These are phyloP conservation scores for Pyrgilauda ruficollis DNA, from an alignment of 2,113 vertebrate genomes.

Conservation along the genomic window DNA sequence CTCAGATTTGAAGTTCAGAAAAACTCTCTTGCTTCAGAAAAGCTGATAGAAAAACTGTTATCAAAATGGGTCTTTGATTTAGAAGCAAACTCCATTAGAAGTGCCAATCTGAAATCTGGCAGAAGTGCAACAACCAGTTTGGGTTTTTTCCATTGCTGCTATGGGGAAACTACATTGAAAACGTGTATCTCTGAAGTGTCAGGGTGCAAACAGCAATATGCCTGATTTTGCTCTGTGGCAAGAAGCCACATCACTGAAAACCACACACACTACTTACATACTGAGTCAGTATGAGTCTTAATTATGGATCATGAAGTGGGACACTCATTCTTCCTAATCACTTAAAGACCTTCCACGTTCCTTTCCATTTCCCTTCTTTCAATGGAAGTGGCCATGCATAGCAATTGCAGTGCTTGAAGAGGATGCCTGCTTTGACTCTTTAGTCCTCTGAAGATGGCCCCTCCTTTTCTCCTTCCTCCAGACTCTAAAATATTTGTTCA, in stretches of 20 bases:
- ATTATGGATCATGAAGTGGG: not conserved
- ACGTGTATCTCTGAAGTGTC: not conserved
- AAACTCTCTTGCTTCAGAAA: not conserved
- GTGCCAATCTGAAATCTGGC: not conserved
- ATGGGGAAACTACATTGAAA: not conserved
- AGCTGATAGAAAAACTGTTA: not conserved
- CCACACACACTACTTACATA: not conserved
- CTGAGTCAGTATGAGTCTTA: not conserved
- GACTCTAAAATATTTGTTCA: constrained; percentile 15
- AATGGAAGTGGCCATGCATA: not conserved
- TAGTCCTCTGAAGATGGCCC: not conserved
- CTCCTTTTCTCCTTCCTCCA: not conserved
- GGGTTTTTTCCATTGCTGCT: not conserved
- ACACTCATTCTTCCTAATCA: not conserved
- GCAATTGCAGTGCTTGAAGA: not conserved
- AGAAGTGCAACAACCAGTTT: not conserved
- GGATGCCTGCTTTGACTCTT: not conserved
- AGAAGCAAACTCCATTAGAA: not conserved
- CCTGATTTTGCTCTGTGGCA: not conserved
- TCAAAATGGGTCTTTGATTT: not conserved
- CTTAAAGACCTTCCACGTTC: not conserved
- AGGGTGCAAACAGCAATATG: not conserved
- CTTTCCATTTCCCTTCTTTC: not conserved
- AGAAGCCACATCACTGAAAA: not conserved
- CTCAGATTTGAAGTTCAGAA: not conserved